phyloP scores from a whole-genome alignment of 1,140 invertebrate species.

The Eupristina koningsbergeri region DNA sequence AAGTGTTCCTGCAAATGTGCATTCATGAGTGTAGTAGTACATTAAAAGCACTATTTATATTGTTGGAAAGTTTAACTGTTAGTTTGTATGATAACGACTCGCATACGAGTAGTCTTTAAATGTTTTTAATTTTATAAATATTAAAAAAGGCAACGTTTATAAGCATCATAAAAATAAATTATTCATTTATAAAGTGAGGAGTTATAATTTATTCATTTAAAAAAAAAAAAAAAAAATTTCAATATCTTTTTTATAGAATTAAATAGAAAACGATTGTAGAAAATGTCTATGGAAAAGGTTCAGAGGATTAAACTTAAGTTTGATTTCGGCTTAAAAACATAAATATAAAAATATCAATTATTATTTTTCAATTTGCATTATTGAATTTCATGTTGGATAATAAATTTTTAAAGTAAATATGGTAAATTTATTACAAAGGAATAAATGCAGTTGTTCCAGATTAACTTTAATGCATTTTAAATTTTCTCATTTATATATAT shows the following conservation, averaged over 20 bases:
- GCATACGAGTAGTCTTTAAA: background rate
- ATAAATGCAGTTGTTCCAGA: background rate
- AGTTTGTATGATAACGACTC: background rate
- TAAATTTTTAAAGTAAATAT: background rate
- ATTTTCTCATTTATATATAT: background rate
- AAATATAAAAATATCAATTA: no score
- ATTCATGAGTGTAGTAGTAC: background rate
- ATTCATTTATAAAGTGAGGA: slow-evolving; percentile 5
- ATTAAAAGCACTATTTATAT: background rate
- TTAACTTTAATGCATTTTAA: background rate
- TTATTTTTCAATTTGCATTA: no score
- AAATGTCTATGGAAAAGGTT: background rate
- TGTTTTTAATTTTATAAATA: slow-evolving; percentile 42
- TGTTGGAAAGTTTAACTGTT: background rate
- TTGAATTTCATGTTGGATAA: no score
- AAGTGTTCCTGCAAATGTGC: background rate
- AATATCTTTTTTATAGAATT: no score
- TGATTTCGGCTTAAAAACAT: no score
- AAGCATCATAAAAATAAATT: background rate
- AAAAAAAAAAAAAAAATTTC: no score
- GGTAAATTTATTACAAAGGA: background rate
- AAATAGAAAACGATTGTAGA: background rate
- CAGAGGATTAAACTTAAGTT: no score
- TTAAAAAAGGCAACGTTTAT: background rate
- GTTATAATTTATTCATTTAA: background rate